phyloP scores from a whole-genome alignment of 2,888 invertebrate species.

The Melipona beecheii region DNA sequence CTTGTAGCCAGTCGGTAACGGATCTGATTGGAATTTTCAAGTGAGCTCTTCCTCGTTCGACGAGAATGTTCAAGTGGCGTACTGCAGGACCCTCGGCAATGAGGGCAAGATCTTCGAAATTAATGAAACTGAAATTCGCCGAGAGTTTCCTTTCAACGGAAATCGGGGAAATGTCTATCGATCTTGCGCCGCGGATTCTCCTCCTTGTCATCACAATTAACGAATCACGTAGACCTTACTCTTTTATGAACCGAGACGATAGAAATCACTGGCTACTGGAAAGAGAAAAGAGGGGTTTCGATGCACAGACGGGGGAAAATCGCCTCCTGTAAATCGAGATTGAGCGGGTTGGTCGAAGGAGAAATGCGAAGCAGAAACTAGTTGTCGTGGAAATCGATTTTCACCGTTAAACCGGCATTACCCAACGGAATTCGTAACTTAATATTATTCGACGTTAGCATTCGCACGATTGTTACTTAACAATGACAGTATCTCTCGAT shows the following conservation, averaged over 20 bases:
- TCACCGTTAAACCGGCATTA: constrained; percentile 61
- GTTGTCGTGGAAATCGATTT: constrained; percentile 73
- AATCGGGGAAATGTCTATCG: constrained; percentile 72
- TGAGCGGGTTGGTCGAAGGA: constrained; percentile 36
- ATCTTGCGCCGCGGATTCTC: constrained; percentile 49
- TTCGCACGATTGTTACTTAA: constrained; percentile 70
- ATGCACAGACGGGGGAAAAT: constrained; percentile 36
- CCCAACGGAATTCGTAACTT: constrained; percentile 72
- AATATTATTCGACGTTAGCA: constrained; percentile 71
- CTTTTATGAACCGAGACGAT: constrained; percentile 62
- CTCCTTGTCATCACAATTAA: constrained; percentile 61
- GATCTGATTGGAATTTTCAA: constrained; percentile 72
- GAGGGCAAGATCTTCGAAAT: constrained; percentile 68
- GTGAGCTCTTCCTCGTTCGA: constrained; percentile 56
- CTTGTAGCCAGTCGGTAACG: constrained; percentile 38
- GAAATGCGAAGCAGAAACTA: constrained; percentile 64
- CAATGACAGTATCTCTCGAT: constrained; percentile 56
- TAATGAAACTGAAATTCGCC: constrained; percentile 73
- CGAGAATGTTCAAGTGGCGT: constrained; percentile 63
- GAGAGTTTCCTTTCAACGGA: constrained; percentile 71
- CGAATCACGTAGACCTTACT: constrained; percentile 68
- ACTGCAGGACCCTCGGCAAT: constrained; percentile 48
- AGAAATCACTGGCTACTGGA: constrained; percentile 6
- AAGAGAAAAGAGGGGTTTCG: background rate
- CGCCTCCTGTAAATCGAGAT: constrained; percentile 41